These are phyloP conservation scores for Acanthosepion esculentum DNA, from an alignment of 2,888 invertebrate genomes.

Conservation along the genomic window DNA sequence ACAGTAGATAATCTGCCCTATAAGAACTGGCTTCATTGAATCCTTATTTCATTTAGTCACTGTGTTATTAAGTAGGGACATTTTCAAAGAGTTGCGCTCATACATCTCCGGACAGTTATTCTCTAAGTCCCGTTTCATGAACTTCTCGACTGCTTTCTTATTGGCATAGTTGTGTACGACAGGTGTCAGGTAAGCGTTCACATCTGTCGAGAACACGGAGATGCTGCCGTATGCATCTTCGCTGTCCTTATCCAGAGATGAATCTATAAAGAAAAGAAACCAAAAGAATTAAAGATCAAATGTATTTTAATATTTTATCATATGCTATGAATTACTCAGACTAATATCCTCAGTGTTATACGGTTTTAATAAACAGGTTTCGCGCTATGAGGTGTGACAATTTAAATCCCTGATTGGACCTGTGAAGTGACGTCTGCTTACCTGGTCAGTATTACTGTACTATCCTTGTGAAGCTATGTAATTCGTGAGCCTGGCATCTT, in stretches of 20 bases:
- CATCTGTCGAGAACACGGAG: slow-evolving; percentile 37
- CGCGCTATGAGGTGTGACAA: too few species aligned
- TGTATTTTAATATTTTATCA: background rate
- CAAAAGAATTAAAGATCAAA: background rate
- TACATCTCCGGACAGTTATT: slow-evolving; percentile 36
- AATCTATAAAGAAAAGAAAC: background rate
- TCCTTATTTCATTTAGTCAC: slow-evolving; percentile 33
- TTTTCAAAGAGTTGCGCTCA: slow-evolving; percentile 24
- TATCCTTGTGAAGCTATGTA: too few species aligned
- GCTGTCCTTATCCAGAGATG: slow-evolving; percentile 38
- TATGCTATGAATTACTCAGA: background rate
- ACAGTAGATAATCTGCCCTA: background rate
- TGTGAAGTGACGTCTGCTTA: too few species aligned
- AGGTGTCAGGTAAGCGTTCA: slow-evolving; percentile 46
- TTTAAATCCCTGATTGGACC: too few species aligned
- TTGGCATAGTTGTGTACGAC: slow-evolving; percentile 40
- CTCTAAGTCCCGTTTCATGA: background rate
- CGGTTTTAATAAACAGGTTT: too few species aligned
- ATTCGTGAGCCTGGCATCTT: too few species aligned
- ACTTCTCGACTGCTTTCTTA: background rate
- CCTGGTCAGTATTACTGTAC: too few species aligned
- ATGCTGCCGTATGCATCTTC: slow-evolving; percentile 43
- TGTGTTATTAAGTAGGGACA: background rate
- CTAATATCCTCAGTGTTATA: too few species aligned
- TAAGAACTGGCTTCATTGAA: background rate